These are phyloP conservation scores for Pogonognathellus flavescens DNA, from an alignment of 1,140 invertebrate species.

Conservation along the genomic window DNA sequence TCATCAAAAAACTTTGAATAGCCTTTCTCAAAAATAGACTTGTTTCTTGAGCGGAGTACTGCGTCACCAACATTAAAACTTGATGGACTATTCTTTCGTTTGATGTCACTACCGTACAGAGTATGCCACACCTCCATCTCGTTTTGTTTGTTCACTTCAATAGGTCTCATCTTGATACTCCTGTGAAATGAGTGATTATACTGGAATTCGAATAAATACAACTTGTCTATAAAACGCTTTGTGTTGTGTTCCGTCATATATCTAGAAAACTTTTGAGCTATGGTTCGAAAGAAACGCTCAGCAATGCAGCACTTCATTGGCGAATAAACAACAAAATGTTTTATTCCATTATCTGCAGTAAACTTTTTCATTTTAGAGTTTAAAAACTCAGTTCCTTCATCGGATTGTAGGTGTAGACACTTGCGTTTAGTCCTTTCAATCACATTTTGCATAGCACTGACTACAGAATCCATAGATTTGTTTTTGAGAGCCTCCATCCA, in stretches of 20 bases:
- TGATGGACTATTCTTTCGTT: not conserved
- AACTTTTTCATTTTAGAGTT: not conserved
- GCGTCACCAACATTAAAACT: constrained; percentile 4
- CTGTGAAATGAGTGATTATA: constrained; percentile 59
- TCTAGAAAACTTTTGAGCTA: constrained; percentile 9
- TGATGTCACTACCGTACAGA: constrained; percentile 48
- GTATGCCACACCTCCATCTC: constrained; percentile 60
- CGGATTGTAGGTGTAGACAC: no score
- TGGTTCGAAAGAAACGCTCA: constrained; percentile 34
- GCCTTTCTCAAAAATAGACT: constrained; percentile 54
- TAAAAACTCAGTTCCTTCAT: constrained; percentile 41
- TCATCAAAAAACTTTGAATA: constrained; percentile 40
- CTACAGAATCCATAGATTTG: not conserved
- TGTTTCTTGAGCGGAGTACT: constrained; percentile 69
- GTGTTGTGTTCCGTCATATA: not conserved
- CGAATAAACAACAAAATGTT: constrained; percentile 20
- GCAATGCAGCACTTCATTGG: no score
- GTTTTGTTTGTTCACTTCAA: constrained; percentile 58
- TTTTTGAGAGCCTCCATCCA: constrained; percentile 37
- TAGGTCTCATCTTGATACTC: constrained; percentile 41
- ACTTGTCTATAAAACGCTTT: not conserved
- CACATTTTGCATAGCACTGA: no score
- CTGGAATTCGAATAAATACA: no score
- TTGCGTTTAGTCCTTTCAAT: not conserved
- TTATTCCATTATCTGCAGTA: not conserved